phyloP scores from a whole-genome alignment of 2,888 invertebrate genomes.

The Morinoia aosen region DNA sequence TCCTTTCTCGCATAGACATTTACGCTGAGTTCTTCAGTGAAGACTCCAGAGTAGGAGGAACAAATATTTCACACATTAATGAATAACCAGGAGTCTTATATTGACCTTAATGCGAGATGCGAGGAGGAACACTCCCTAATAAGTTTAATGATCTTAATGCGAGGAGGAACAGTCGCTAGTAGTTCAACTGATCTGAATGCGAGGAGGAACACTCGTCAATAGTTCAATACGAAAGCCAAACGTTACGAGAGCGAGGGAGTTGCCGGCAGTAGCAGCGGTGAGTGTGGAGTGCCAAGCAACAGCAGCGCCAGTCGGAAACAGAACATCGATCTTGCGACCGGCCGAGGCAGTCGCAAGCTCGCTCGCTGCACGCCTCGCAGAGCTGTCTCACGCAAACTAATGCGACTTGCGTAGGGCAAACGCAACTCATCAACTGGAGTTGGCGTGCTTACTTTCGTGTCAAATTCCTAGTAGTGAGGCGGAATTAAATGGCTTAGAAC shows the following conservation, averaged over 20 bases:
- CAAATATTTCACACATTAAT: not conserved
- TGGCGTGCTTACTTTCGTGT: not conserved
- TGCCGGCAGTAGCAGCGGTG: conserved; percentile 17
- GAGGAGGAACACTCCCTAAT: not conserved
- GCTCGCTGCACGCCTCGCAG: not conserved
- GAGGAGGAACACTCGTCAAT: not conserved
- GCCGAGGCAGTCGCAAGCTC: not conserved
- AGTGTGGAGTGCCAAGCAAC: not conserved
- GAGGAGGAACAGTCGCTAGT: not conserved
- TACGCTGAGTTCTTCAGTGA: not conserved
- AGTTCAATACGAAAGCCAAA: not conserved
- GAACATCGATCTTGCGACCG: not conserved
- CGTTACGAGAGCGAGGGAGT: not conserved
- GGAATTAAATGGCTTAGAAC: no score
- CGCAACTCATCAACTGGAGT: not conserved
- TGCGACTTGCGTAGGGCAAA: not conserved
- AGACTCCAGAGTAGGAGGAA: not conserved
- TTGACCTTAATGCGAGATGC: not conserved
- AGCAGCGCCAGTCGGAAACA: not conserved
- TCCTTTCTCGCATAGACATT: conserved; percentile 13
- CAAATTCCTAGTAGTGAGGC: no score
- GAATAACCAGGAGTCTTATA: not conserved
- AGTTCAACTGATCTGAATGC: no score
- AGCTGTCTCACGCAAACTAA: not conserved
- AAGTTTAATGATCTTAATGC: not conserved